Evolutionary conservation across 2,797 vertebrate species (phyloP), one percentile per base, ranked within the genome.

Genomic region (Nasua narica): DNA sequence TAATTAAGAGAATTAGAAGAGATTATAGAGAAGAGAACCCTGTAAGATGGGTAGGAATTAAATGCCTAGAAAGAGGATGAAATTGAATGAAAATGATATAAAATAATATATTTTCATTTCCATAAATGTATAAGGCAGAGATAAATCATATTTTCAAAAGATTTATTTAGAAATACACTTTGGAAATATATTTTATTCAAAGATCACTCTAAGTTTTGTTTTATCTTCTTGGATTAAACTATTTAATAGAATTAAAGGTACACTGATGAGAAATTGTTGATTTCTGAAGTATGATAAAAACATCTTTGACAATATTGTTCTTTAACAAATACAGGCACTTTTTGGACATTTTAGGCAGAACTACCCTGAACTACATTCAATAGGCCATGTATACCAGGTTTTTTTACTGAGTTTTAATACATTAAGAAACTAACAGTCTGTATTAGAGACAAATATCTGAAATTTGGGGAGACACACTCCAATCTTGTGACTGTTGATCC

Each of bases 171-270:
- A 94, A 81, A 81, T 52, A 69, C 3, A 54, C 3, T 35, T 25
- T 70, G 23, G 35, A 92, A 87, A 90, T 84, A 83, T n/a, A 93
- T 87, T 91, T 79, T 95, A 40, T 56, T n/a, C 29, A 19, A 74
- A 58, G 12, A 74, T 90, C 16, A 91, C 11, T 35, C 13, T 43
- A 70, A 72, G 1, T 58, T 94, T 90, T 62, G 1, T 52, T 76
- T 6, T n/a, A 1, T 65, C 10, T 84, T 87, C 37, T 93, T 87
- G 9, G 8, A 90, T 91, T 86, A 87, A 58, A 67, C 15, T 2
- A 32, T 48, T 79, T 7, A 69, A 81, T 37, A 13, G 21, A 87
- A 76, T 52, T 84, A 94, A 84, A 93, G 13, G 6, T 77, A 48
- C 2, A 54, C 4, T n/a, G 25, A 76, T 81, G 37, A 50, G 27